Percentiles rank a stretch among this genome's conserved stretches.
These are phyloP conservation scores for Tretioscincus oriximinensis DNA, from an alignment of 2,113 vertebrate species.

Conservation along the genomic window DNA sequence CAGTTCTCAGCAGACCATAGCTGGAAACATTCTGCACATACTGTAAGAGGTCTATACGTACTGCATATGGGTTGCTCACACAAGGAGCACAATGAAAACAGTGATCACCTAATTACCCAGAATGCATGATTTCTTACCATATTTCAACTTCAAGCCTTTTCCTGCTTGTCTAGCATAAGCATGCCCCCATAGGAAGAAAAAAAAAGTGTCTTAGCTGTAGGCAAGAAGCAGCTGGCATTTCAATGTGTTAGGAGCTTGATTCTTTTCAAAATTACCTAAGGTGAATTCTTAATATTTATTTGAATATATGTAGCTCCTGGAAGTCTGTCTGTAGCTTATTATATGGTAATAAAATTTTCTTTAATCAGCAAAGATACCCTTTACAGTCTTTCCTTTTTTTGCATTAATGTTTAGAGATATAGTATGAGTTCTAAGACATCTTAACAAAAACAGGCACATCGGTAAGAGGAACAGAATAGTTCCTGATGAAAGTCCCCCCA, in stretches of 20 bases:
- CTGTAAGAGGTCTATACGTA: too few relatives aligned
- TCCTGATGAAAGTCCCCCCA: slow-evolving; percentile 81
- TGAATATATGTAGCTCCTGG: background rate
- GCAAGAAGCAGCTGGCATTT: background rate
- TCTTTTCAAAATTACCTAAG: accelerated
- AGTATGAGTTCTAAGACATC: slow-evolving; percentile 23
- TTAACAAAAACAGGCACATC: slow-evolving; percentile 82
- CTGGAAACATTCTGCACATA: too few relatives aligned
- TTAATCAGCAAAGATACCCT: background rate
- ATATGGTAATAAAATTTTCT: background rate
- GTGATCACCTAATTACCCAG: too few relatives aligned
- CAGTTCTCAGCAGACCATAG: too few relatives aligned
- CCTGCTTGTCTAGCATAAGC: too few relatives aligned
- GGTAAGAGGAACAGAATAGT: slow-evolving; percentile 77
- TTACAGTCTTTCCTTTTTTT: slow-evolving; percentile 9
- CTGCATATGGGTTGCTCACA: too few relatives aligned
- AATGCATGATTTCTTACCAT: too few relatives aligned
- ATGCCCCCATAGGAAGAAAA: too few relatives aligned
- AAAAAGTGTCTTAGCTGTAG: too few relatives aligned
- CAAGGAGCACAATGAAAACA: too few relatives aligned
- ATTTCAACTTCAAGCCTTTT: too few relatives aligned
- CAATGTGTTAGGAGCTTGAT: background rate
- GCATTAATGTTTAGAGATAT: background rate
- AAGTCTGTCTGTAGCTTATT: background rate
- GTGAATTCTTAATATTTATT: background rate